These are phyloP conservation scores for Aspidiotus destructor DNA, from an alignment of 2,888 invertebrate genomes.

Conservation along the genomic window DNA sequence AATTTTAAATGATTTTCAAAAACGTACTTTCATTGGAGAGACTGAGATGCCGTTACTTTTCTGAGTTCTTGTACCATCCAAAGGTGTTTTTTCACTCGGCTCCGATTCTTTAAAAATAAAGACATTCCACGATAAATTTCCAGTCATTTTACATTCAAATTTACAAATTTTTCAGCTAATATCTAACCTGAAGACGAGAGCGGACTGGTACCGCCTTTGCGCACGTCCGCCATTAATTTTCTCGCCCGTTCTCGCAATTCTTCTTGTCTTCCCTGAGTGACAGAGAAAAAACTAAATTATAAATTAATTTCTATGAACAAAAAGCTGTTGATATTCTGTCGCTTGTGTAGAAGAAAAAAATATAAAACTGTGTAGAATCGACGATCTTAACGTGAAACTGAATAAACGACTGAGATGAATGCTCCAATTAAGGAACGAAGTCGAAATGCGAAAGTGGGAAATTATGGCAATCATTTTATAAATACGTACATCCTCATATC, in stretches of 20 bases:
- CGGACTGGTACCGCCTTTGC: constrained; percentile 50
- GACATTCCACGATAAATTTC: background rate
- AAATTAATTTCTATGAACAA: no score
- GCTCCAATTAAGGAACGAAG: no score
- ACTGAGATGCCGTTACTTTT: background rate
- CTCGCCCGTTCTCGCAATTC: constrained; percentile 79
- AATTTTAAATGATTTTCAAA: background rate
- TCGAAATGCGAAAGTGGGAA: no score
- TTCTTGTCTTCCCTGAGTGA: constrained; percentile 60
- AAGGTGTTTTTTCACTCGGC: background rate
- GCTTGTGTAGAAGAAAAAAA: no score
- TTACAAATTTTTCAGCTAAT: background rate
- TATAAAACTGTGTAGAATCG: no score
- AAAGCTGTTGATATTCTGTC: no score
- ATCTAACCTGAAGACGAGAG: constrained; percentile 36
- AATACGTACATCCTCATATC: no score
- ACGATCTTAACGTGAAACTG: no score
- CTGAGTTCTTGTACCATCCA: background rate
- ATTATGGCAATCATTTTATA: no score
- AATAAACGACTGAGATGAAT: no score
- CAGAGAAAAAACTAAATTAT: no score
- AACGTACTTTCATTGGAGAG: constrained; percentile 3
- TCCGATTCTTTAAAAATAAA: constrained; percentile 4
- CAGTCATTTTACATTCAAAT: background rate
- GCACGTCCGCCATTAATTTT: constrained; percentile 76